These are phyloP conservation scores for Tetragnatha versicolor DNA, from an alignment of 1,140 invertebrate genomes.

Conservation along the genomic window DNA sequence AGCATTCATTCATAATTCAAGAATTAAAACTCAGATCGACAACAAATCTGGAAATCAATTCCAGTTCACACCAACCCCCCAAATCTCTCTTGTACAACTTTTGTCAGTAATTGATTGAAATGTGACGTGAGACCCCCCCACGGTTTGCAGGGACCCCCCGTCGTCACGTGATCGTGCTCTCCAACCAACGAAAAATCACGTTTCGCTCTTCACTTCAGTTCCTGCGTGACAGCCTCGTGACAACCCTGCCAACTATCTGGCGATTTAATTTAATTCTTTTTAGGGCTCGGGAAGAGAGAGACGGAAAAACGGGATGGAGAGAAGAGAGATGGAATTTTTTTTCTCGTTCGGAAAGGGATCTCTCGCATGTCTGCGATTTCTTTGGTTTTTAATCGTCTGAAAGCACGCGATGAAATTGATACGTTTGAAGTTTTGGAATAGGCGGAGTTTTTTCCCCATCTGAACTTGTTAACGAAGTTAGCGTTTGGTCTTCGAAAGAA, in stretches of 20 bases:
- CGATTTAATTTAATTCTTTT: conserved; percentile 35
- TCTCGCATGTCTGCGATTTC: conserved; percentile 5
- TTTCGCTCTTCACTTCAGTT: conserved; percentile 42
- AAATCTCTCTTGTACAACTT: too few relatives aligned
- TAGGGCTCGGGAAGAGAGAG: background rate
- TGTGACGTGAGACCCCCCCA: conserved; percentile 28
- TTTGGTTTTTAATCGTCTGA: conserved; percentile 6
- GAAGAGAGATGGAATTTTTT: background rate
- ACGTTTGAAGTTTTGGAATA: too few relatives aligned
- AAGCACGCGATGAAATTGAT: too few relatives aligned
- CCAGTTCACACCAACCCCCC: too few relatives aligned
- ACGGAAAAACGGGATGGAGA: background rate
- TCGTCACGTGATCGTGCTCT: conserved; percentile 48
- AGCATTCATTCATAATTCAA: too few relatives aligned
- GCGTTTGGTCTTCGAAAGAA: too few relatives aligned
- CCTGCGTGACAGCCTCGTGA: conserved; percentile 47
- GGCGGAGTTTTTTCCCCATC: too few relatives aligned
- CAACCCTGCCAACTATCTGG: conserved; percentile 20
- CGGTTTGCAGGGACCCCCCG: conserved; percentile 9
- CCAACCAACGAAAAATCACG: conserved; percentile 39
- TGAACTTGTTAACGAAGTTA: too few relatives aligned
- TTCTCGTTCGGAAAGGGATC: background rate
- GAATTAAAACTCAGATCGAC: too few relatives aligned
- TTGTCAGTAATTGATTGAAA: conserved; percentile 39
- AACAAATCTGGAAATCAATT: too few relatives aligned